Evolutionary conservation across 1,140 invertebrate genomes (phyloP).

Genomic region (Pristionchus pacificus): DNA sequence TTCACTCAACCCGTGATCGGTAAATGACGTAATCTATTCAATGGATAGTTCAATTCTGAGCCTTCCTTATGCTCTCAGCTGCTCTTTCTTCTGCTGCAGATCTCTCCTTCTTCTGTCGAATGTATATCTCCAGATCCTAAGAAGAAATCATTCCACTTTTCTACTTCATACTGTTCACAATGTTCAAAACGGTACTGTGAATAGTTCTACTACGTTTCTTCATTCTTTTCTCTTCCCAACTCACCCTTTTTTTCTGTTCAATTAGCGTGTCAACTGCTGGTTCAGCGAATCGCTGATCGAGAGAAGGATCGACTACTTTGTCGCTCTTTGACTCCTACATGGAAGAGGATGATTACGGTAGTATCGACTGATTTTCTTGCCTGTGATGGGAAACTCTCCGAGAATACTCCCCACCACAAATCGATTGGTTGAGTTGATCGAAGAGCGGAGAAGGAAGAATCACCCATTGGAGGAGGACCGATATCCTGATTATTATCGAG

Average conservation of each 20-base stretch:
- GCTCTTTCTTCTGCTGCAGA: neutral
- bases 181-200: neutral
- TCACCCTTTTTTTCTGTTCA: neutral
- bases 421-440: neutral
- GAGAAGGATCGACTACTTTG: neutral
- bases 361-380: neutral
- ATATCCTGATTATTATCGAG: neutral
- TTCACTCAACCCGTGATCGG: no score
- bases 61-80: neutral
- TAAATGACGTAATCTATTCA: no score
- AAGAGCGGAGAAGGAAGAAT: neutral
- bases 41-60: no score
- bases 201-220: no score
- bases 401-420: neutral
- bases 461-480: neutral
- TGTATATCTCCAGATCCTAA: neutral
- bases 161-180: neutral
- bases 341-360: neutral
- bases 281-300: neutral
- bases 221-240: neutral
- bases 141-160: no score
- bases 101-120: neutral
- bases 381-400: neutral
- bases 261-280: neutral
- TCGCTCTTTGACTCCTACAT: neutral